These are phyloP conservation scores for Teleogryllus occipitalis DNA, from an alignment of 1,140 invertebrate genomes.

Conservation along the genomic window DNA sequence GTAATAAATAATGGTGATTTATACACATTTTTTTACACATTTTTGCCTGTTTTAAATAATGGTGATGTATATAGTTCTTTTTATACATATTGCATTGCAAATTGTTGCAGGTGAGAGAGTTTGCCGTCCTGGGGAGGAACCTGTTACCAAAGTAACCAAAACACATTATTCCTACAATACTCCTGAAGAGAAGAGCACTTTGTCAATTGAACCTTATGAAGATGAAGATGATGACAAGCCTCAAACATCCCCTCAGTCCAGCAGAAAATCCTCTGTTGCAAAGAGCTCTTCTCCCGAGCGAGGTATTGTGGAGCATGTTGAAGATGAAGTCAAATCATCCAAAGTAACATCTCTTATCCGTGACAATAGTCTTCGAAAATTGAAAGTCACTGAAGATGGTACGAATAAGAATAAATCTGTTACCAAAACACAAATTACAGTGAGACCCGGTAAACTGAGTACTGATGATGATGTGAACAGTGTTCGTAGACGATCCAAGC, in stretches of 20 bases:
- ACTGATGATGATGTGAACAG: conserved; percentile 13
- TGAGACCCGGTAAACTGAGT: not conserved
- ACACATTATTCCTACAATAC: conserved; percentile 44
- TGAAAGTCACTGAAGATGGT: not conserved
- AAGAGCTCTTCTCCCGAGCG: not conserved
- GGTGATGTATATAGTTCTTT: not conserved
- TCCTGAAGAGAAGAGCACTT: conserved; percentile 22
- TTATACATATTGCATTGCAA: not conserved
- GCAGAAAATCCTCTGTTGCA: not conserved
- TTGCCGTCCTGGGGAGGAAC: conserved; percentile 44
- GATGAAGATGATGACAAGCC: conserved; percentile 15
- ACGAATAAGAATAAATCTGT: not conserved
- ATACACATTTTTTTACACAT: not conserved
- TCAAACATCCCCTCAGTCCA: conserved; percentile 8
- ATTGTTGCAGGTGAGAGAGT: conserved; percentile 18
- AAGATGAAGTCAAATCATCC: conserved; percentile 6
- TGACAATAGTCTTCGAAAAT: not conserved
- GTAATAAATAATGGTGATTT: not conserved
- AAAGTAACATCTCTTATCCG: conserved; percentile 9
- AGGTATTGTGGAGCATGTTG: not conserved
- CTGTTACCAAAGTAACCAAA: conserved; percentile 52
- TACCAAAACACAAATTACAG: not conserved
- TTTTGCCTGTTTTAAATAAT: no score
- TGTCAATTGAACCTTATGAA: conserved; percentile 15
- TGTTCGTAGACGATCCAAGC: conserved; percentile 18